Conservation (phyloP, 1,140 invertebrate species). For the Amyelois transitella region DNA sequence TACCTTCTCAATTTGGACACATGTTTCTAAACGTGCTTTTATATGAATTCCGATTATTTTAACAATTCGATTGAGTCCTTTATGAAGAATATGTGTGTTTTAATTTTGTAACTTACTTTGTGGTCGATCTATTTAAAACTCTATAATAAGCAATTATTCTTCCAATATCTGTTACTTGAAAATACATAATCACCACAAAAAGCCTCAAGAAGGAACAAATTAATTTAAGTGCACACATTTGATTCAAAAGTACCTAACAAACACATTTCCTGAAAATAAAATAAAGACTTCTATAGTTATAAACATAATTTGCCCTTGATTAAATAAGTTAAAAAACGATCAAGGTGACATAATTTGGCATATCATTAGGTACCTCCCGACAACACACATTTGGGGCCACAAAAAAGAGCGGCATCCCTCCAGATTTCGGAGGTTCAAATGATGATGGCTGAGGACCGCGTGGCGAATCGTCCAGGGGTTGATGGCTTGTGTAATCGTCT, state of each 20-base stretch:
- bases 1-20: constrained; percentile 4
- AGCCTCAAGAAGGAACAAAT: no score
- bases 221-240: no score
- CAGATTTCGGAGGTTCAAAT: constrained; percentile 42
- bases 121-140: no score
- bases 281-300: no score
- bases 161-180: no score
- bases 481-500: constrained; percentile 62
- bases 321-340: neutral
- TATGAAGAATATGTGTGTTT: neutral
- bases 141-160: no score
- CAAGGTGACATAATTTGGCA: neutral
- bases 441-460: constrained; percentile 51
- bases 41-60: constrained; percentile 1
- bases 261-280: no score
- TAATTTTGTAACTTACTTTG: no score
- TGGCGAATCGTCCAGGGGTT: constrained; percentile 57
- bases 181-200: no score
- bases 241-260: no score
- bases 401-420: constrained; percentile 37
- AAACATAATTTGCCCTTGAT: neutral
- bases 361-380: neutral
- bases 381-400: constrained; percentile 4
- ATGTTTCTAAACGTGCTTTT: constrained; percentile 5
- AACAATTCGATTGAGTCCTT: neutral